Percentiles rank a stretch among this genome's conserved stretches.
These are phyloP conservation scores for Epinotia bilunana DNA, from an alignment of 2,888 invertebrate species.

Conservation along the genomic window DNA sequence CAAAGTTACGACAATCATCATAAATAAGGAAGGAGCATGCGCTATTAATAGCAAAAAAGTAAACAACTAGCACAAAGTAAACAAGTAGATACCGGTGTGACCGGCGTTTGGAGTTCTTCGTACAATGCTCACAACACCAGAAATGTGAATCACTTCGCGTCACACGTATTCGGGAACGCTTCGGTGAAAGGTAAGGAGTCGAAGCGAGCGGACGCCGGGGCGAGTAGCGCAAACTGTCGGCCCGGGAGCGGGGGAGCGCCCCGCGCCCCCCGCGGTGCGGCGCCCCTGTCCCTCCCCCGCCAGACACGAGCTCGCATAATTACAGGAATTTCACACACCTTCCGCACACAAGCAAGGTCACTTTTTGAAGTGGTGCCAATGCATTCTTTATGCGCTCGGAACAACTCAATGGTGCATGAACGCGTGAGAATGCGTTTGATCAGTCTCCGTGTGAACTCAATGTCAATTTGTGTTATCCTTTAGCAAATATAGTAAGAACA, in stretches of 20 bases:
- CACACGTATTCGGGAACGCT: constrained; percentile 72
- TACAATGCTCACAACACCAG: constrained; percentile 78
- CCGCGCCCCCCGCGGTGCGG: constrained; percentile 43
- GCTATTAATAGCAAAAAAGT: constrained; percentile 53
- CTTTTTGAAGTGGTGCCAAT: constrained; percentile 33
- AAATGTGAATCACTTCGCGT: constrained; percentile 74
- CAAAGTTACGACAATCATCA: constrained; percentile 4
- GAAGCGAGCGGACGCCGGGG: constrained; percentile 77
- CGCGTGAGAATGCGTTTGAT: constrained; percentile 17
- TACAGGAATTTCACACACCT: constrained; percentile 77
- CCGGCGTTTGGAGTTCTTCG: constrained; percentile 47
- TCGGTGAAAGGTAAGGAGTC: constrained; percentile 81
- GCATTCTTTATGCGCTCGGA: constrained; percentile 25
- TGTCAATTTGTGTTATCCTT: neutral
- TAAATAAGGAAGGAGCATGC: constrained; percentile 28
- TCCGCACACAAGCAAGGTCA: constrained; percentile 77
- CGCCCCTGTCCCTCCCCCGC: constrained; percentile 60
- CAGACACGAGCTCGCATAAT: constrained; percentile 81
- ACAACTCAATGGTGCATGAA: constrained; percentile 23
- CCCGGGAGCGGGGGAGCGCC: constrained; percentile 62
- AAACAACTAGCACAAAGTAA: constrained; percentile 61
- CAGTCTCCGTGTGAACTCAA: neutral
- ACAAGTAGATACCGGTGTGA: constrained; percentile 65
- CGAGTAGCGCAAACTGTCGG: constrained; percentile 81
- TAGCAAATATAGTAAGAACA: neutral